A percentile compares a stretch with the other conserved stretches of the same genome.
These are phyloP conservation scores for Bucco capensis DNA, from an alignment of 2,113 vertebrate genomes.

Conservation along the genomic window DNA sequence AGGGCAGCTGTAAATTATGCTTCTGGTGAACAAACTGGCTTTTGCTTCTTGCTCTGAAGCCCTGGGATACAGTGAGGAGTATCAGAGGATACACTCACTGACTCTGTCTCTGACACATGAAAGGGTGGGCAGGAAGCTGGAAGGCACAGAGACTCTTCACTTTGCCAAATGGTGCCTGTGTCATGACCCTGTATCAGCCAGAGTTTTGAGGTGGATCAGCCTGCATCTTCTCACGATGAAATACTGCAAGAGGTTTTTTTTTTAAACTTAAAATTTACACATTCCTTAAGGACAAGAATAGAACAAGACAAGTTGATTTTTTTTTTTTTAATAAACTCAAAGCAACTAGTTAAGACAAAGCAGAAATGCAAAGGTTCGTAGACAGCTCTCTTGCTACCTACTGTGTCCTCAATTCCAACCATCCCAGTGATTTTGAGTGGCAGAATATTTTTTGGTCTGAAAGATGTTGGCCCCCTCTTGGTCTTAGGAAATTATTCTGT, in stretches of 20 bases:
- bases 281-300: not conserved
- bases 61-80: not conserved
- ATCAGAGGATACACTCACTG: not conserved
- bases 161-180: not conserved
- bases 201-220: not conserved
- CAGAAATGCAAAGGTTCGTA: not conserved
- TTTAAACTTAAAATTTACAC: not conserved
- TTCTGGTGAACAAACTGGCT: not conserved
- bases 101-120: not conserved
- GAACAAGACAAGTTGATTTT: not conserved
- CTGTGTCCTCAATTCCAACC: not conserved
- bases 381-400: not conserved
- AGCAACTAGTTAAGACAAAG: not conserved
- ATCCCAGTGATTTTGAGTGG: not conserved
- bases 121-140: not conserved
- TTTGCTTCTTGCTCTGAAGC: not conserved
- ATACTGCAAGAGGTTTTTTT: not conserved
- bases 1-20: not conserved
- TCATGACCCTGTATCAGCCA: not conserved
- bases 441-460: not conserved
- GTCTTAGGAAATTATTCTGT: not conserved
- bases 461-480: not conserved
- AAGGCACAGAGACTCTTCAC: not conserved
- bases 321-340: not conserved
- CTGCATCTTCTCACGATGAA: not conserved